Percentiles rank a stretch among this genome's conserved stretches.
Evolutionary conservation across 2,113 vertebrate genomes (phyloP).

Genomic region (Oncorhynchus tshawytscha): DNA sequence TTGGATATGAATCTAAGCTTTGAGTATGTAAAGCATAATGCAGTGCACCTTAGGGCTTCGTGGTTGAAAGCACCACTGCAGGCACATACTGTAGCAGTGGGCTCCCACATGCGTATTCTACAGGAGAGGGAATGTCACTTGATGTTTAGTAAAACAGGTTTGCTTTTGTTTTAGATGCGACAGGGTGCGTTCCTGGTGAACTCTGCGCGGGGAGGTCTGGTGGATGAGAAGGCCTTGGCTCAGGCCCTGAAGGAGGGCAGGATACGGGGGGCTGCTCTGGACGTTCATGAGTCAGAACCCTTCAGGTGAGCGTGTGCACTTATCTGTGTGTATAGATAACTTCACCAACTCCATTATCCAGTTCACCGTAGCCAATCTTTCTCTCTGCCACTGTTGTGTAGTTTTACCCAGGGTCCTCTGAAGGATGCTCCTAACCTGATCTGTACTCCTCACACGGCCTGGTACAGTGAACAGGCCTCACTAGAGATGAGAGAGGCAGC

Average conservation of each 20-base stretch:
- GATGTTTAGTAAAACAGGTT: background rate
- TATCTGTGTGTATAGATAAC: background rate
- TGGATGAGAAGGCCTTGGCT: constrained; percentile 96
- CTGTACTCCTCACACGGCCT: constrained; percentile 95
- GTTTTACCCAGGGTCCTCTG: constrained; percentile 92
- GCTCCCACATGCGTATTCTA: no score
- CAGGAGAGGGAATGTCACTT: no score
- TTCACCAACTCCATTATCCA: background rate
- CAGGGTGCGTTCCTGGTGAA: constrained; percentile 98
- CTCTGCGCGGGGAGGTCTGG: constrained; percentile 90
- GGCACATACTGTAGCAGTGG: no score
- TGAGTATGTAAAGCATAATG: no score
- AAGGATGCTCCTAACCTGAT: constrained; percentile 97
- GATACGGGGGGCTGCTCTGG: constrained; percentile 93
- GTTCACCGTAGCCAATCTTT: background rate
- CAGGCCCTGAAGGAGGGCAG: constrained; percentile 96
- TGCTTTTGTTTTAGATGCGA: constrained; percentile 81
- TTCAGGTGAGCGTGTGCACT: constrained; percentile 81
- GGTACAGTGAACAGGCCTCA: constrained; percentile 97
- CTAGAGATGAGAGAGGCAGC: constrained; percentile 98
- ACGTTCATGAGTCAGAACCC: constrained; percentile 93
- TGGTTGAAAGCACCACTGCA: no score
- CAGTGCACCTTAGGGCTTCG: no score
- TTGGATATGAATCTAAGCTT: no score
- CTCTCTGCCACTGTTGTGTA: constrained; percentile 38